Conservation (phyloP, 2,113 vertebrate species). For the Rattus norvegicus region DNA sequence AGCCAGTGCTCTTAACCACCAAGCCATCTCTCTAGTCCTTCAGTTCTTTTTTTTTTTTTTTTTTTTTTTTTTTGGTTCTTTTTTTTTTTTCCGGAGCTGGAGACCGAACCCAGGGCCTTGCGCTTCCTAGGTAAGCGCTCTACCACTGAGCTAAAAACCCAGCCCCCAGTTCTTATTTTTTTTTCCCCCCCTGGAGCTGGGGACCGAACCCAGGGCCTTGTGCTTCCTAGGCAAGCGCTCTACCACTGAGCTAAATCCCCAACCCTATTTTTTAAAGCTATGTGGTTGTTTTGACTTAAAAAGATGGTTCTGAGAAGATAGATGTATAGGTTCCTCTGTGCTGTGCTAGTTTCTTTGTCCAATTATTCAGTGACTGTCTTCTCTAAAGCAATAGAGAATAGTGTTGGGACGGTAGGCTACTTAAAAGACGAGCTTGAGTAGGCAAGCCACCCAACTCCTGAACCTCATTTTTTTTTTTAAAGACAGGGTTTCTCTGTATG, state of each 20-base stretch:
- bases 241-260: no score
- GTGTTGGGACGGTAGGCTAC: background rate
- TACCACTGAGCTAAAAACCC: no score
- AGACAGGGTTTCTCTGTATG: background rate
- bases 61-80: constrained; percentile 58
- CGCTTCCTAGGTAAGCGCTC: no score
- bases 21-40: background rate
- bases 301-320: constrained; percentile 29
- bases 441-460: constrained; percentile 40
- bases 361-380: background rate
- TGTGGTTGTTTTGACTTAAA: constrained; percentile 48
- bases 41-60: constrained; percentile 27
- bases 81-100: no score
- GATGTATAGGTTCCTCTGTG: background rate
- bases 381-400: constrained; percentile 11
- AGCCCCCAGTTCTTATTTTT: no score
- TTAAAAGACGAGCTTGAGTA: constrained; percentile 16
- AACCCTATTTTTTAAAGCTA: constrained; percentile 34
- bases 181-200: no score
- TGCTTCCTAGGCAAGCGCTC: no score
- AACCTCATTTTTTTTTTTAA: constrained; percentile 39
- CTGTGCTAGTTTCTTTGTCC: constrained; percentile 30
- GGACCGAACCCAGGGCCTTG: no score
- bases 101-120: no score
- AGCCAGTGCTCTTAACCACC: background rate